Percentiles rank a stretch among this genome's conserved stretches.
phyloP scores from a whole-genome alignment of 2,888 invertebrate species.

The Rhingia campestris region DNA sequence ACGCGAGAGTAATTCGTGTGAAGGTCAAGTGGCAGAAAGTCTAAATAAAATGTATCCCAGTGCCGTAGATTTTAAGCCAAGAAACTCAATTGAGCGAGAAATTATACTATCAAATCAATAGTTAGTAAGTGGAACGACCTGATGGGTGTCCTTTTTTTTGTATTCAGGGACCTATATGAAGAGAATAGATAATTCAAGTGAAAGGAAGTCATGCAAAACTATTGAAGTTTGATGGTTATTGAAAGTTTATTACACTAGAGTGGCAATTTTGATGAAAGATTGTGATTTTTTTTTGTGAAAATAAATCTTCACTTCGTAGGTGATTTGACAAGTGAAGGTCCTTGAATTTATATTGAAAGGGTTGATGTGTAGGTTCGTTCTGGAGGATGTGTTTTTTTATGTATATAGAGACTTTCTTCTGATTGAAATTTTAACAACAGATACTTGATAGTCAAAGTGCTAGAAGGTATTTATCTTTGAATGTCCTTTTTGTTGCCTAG shows the following conservation, averaged over 20 bases:
- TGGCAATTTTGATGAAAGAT: background rate
- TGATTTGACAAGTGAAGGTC: background rate
- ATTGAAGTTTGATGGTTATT: slow-evolving; percentile 11
- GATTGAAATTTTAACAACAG: too few relatives aligned
- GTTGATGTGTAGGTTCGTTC: too few relatives aligned
- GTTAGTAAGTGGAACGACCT: slow-evolving; percentile 42
- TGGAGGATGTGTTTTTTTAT: too few relatives aligned
- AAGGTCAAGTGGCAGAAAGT: slow-evolving; percentile 62
- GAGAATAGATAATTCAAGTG: background rate
- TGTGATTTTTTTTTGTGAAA: background rate
- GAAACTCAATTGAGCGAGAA: slow-evolving; percentile 62
- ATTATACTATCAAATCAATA: slow-evolving; percentile 61
- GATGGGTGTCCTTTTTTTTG: slow-evolving; percentile 14
- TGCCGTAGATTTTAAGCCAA: slow-evolving; percentile 42
- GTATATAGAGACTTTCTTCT: too few relatives aligned
- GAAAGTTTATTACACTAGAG: slow-evolving; percentile 9
- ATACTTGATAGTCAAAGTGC: too few relatives aligned
- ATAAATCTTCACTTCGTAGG: background rate
- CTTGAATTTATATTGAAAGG: too few relatives aligned
- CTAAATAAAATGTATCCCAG: slow-evolving; percentile 14
- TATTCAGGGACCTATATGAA: background rate
- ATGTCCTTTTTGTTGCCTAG: too few relatives aligned
- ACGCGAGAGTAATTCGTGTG: slow-evolving; percentile 38
- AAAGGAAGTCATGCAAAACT: slow-evolving; percentile 29
- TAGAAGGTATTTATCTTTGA: too few relatives aligned